phyloP scores from a whole-genome alignment of 2,888 invertebrate species.

The Ecdyonurus torrentis region DNA sequence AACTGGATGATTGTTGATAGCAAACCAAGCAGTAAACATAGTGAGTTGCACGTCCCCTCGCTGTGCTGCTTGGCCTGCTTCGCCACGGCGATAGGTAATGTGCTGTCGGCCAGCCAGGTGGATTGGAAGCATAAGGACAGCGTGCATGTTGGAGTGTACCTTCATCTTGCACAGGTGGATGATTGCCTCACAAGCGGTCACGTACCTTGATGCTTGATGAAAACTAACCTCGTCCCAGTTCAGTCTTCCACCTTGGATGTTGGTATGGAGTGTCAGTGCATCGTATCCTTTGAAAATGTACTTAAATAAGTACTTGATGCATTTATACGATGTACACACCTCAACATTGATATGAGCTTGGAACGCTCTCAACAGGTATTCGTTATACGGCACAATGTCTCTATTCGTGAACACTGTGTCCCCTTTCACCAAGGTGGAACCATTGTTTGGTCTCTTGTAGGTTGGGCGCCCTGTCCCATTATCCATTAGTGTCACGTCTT shows the following conservation, averaged over 20 bases:
- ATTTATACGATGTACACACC: neutral
- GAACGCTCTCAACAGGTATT: conserved; percentile 19
- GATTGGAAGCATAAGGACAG: too few relatives aligned
- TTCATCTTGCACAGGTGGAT: too few relatives aligned
- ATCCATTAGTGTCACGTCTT: conserved; percentile 13
- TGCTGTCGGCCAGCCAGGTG: too few relatives aligned
- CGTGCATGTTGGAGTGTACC: too few relatives aligned
- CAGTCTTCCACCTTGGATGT: neutral
- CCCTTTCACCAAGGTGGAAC: conserved; percentile 18
- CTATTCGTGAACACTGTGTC: conserved; percentile 22
- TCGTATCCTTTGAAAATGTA: neutral
- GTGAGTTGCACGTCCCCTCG: too few relatives aligned
- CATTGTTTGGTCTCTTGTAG: conserved; percentile 18
- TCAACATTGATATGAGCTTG: conserved; percentile 25
- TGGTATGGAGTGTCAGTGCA: neutral
- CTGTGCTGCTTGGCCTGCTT: too few relatives aligned
- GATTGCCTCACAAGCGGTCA: too few relatives aligned
- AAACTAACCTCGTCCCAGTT: too few relatives aligned
- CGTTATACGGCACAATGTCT: conserved; percentile 24
- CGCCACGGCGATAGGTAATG: too few relatives aligned
- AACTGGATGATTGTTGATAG: neutral
- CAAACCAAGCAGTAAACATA: neutral
- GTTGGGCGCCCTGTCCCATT: conserved; percentile 15
- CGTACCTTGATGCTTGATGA: too few relatives aligned
- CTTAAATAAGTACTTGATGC: neutral